These are phyloP conservation scores for Propsilocerus akamusi DNA, from an alignment of 1,140 invertebrate genomes.

Conservation along the genomic window DNA sequence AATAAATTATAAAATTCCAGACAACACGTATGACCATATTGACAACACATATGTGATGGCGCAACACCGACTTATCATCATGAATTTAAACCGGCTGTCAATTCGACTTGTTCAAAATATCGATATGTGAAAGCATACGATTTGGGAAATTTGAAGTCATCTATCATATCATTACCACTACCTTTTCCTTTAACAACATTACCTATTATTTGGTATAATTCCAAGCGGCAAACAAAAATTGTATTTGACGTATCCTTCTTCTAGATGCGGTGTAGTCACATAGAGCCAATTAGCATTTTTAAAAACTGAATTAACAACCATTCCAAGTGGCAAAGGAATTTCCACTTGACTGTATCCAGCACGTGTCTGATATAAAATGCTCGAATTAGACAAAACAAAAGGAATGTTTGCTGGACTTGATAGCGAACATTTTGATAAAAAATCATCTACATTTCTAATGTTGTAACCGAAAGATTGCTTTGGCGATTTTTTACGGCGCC, in stretches of 20 bases:
- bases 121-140: background rate
- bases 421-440: constrained; percentile 36
- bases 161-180: background rate
- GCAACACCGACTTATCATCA: no score
- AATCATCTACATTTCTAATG: constrained; percentile 50
- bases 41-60: no score
- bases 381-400: constrained; percentile 54
- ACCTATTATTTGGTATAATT: constrained; percentile 41
- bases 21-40: no score
- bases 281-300: constrained; percentile 68
- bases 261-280: constrained; percentile 57
- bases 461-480: constrained; percentile 46
- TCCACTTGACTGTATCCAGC: constrained; percentile 45
- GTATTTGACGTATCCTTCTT: constrained; percentile 61
- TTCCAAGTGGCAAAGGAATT: constrained; percentile 50
- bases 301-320: constrained; percentile 68
- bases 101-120: constrained; percentile 5
- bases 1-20: background rate
- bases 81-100: constrained; percentile 3
- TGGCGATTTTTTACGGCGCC: constrained; percentile 29
- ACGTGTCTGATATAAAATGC: constrained; percentile 52
- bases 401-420: constrained; percentile 54
- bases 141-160: background rate
- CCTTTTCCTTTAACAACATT: no score
- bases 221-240: constrained; percentile 53